Evolutionary conservation across 2,888 invertebrate species (phyloP).

Genomic region (Tachystola acroxantha): DNA sequence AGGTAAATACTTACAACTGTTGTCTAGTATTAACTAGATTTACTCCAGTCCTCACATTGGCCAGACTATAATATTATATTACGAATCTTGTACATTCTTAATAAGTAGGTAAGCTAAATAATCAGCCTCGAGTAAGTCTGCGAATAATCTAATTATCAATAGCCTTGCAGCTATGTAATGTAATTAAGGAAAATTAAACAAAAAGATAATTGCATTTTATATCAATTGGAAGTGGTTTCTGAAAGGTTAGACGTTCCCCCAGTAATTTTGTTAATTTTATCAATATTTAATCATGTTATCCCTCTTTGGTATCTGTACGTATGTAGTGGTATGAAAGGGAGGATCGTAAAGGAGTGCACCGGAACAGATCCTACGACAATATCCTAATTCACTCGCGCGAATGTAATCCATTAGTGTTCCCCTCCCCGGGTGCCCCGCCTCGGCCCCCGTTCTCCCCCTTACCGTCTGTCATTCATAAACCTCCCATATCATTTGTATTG

Average conservation of each 20-base stretch:
- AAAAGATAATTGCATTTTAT: background rate
- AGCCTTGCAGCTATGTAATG: too few species aligned
- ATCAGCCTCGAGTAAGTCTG: too few species aligned
- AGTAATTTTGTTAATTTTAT: conserved; percentile 20
- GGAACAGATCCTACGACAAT: conserved; percentile 75
- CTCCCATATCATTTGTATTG: conserved; percentile 77
- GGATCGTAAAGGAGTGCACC: conserved; percentile 67
- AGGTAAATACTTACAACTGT: too few species aligned
- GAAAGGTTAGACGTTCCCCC: background rate
- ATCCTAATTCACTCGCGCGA: conserved; percentile 77
- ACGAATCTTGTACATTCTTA: too few species aligned
- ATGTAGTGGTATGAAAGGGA: conserved; percentile 32
- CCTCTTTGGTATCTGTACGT: conserved; percentile 25
- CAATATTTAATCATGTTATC: conserved; percentile 44
- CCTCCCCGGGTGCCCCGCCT: conserved; percentile 25
- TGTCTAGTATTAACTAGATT: too few species aligned
- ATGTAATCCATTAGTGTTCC: conserved; percentile 75
- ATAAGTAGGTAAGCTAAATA: too few species aligned
- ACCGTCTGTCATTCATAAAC: conserved; percentile 74
- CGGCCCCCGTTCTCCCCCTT: conserved; percentile 22
- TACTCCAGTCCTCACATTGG: too few species aligned
- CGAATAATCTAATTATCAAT: too few species aligned
- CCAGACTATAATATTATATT: too few species aligned
- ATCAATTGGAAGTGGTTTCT: conserved; percentile 1
- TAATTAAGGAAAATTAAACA: too few species aligned